Evolutionary conservation across 1,140 invertebrate genomes (phyloP), one percentile per base, ranked within the genome.

Genomic region (Mamestra configurata): DNA sequence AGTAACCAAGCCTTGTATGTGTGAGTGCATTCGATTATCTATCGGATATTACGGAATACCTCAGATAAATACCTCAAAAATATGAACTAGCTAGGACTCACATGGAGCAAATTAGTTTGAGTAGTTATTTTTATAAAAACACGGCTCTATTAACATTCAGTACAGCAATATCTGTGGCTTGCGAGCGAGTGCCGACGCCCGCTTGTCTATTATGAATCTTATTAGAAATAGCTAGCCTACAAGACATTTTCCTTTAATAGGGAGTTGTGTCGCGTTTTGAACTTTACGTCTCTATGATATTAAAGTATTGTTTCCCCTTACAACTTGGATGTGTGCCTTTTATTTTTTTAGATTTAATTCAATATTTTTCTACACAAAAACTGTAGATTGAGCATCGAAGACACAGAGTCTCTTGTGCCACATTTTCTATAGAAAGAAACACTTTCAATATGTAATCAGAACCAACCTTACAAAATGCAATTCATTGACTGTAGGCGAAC

Each of bases 1-100:
- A 27, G 76, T 87, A 86, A 64, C 8, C 31, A 77, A 8, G 79
- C 53, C 88, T 88, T 61, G 81, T 64, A 46, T 81, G 88, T 89
- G 86, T 94, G 90, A 77, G 88, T 86, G 85, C 84, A 90, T 90
- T 89, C 86, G 90, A 90, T 91, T 93, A 93, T 82, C n/a, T n/a
- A n/a, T n/a, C n/a, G 5, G 27, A 31, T 31, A 31, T 31, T 31
- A 31, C 46, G 15, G 15, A 49, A 49, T n/a, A n/a, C n/a, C 10
- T 22, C 4, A 57, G 13, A 57, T 57, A 57, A 57, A 24, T 92
- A 79, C 89, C 84, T 87, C 80, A 84, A 88, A 92, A 88, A 82
- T 82, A 82, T 82, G 83, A 82, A 84, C 77, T 86, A 87, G 82
- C 82, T 81, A 85, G 80, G 82, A 85, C 61, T 61, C 51, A 75